Percentiles rank a stretch among this genome's conserved stretches.
Conservation (phyloP, 2,113 vertebrate species). For the Ibidorhyncha struthersii region DNA sequence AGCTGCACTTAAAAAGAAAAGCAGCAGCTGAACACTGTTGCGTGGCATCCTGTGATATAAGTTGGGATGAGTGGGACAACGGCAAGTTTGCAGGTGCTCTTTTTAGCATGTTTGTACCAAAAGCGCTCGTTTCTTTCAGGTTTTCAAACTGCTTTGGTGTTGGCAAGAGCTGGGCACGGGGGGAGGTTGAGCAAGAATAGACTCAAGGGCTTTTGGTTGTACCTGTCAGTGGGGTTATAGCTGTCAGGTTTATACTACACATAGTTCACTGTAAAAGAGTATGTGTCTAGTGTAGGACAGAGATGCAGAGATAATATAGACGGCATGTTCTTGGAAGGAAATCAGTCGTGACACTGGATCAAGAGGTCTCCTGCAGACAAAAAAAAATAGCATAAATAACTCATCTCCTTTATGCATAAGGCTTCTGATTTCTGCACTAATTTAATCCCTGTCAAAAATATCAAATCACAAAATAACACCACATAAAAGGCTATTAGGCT, state of each 20-base stretch:
- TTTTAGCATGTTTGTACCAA: neutral
- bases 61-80: neutral
- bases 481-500: neutral
- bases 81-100: neutral
- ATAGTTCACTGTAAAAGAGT: rapidly evolving
- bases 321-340: neutral
- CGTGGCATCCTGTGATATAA: no score
- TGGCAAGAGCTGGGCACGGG: neutral
- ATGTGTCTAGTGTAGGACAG: neutral
- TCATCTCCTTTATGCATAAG: neutral
- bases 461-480: no score
- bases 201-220: rapidly evolving
- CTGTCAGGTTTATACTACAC: neutral
- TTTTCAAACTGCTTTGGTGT: neutral
- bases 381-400: neutral
- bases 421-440: neutral
- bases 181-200: neutral
- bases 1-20: neutral
- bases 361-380: neutral
- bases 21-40: neutral
- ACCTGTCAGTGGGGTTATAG: neutral
- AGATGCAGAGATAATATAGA: neutral
- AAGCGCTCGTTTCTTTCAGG: neutral
- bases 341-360: neutral
- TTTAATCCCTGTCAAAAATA: neutral